These are phyloP conservation scores for Brachylomia viminalis DNA, from an alignment of 2,888 invertebrate species.

Conservation along the genomic window DNA sequence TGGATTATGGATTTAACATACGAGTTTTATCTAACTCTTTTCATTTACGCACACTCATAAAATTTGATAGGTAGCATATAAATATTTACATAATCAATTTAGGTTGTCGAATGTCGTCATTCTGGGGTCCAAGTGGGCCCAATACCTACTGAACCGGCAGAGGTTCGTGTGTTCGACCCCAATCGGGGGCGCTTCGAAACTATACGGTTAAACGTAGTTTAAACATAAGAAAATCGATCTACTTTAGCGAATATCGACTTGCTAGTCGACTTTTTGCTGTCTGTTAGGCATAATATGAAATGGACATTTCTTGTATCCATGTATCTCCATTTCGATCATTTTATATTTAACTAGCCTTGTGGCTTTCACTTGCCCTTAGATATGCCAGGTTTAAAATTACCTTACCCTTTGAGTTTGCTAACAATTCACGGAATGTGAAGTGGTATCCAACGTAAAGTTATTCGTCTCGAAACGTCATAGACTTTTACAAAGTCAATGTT, in stretches of 20 bases:
- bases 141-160: too few species aligned
- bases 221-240: background rate
- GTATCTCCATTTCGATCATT: background rate
- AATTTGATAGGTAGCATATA: too few species aligned
- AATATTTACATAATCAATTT: too few species aligned
- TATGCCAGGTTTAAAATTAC: background rate
- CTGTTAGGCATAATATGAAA: background rate
- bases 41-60: too few species aligned
- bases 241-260: background rate
- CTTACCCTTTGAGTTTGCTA: background rate
- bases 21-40: too few species aligned
- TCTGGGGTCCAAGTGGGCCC: background rate
- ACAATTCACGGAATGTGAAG: slow-evolving; percentile 28
- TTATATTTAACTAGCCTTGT: background rate
- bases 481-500: slow-evolving; percentile 8
- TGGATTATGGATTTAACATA: too few species aligned
- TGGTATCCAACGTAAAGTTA: background rate
- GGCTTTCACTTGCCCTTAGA: background rate
- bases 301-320: background rate
- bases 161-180: background rate
- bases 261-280: background rate
- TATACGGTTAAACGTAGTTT: background rate
- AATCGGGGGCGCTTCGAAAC: background rate
- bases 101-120: background rate
- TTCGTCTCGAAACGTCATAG: background rate